Conservation (phyloP, 2,113 vertebrate genomes). For the Archilochus colubris region DNA sequence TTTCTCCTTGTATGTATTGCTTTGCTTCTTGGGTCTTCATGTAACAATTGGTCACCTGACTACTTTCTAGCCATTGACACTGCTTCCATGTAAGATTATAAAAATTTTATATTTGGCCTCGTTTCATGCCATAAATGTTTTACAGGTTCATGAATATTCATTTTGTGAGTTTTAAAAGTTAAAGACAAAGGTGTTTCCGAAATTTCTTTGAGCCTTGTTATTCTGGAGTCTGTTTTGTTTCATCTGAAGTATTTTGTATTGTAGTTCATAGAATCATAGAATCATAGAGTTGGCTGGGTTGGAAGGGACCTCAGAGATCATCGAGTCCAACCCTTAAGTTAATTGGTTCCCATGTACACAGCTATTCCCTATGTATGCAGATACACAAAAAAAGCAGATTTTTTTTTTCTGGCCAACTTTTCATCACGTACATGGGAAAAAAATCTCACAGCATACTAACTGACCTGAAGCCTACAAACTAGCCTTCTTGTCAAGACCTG, state of each 20-base stretch:
- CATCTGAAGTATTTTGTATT: not conserved
- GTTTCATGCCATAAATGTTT: not conserved
- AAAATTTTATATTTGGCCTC: not conserved
- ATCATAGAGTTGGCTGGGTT: not conserved
- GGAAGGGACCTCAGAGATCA: too few species aligned
- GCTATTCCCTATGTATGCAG: not conserved
- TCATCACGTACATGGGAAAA: not conserved
- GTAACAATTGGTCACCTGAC: not conserved
- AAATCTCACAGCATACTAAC: not conserved
- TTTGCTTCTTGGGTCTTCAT: not conserved
- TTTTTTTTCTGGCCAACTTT: not conserved
- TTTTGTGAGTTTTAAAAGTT: conserved; percentile 21
- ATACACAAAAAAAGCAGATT: not conserved
- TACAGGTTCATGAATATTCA: conserved; percentile 11
- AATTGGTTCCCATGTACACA: not conserved
- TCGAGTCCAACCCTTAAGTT: too few species aligned
- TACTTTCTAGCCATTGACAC: not conserved
- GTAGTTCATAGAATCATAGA: not conserved
- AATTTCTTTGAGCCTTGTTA: not conserved
- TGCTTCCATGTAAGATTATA: not conserved
- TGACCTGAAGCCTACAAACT: not conserved
- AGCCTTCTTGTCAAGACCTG: not conserved
- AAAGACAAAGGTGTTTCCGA: not conserved
- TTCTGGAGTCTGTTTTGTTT: not conserved
- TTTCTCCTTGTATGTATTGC: not conserved